A percentile compares a stretch with the other conserved stretches of the same genome.
phyloP scores from a whole-genome alignment of 2,797 vertebrate species.

The Heteromormyrus szaboi region DNA sequence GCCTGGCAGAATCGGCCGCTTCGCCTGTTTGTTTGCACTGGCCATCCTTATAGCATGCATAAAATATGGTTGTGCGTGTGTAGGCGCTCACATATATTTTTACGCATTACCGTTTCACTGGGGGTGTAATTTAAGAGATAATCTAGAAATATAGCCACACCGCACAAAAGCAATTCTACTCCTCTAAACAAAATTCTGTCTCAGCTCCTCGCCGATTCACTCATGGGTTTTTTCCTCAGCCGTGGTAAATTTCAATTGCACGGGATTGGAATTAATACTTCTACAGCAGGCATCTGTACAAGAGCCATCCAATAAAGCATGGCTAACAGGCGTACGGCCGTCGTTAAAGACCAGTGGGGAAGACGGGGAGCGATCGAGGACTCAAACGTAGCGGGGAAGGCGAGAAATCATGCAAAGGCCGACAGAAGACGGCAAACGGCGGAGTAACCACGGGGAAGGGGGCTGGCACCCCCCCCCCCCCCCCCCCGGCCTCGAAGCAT shows the following conservation, averaged over 20 bases:
- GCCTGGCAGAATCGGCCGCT: constrained; percentile 6
- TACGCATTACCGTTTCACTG: background rate
- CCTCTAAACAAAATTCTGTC: background rate
- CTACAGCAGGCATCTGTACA: background rate
- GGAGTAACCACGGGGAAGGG: background rate
- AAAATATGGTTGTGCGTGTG: background rate
- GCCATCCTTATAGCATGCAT: background rate
- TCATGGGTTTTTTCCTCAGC: constrained; percentile 11
- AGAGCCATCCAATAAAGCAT: constrained; percentile 8
- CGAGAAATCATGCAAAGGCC: background rate
- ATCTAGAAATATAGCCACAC: background rate
- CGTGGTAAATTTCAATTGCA: constrained; percentile 17
- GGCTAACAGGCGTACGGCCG: background rate
- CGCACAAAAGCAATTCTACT: background rate
- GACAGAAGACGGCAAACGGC: background rate
- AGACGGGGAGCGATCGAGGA: background rate
- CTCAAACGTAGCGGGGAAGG: background rate
- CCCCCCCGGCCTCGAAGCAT: constrained; percentile 31
- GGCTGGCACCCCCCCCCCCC: background rate
- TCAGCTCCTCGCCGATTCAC: constrained; percentile 24
- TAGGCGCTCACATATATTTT: background rate
- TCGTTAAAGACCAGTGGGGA: background rate
- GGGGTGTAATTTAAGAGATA: background rate
- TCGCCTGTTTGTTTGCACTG: constrained; percentile 13
- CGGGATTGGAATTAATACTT: constrained; percentile 8